Evolutionary conservation across 53 echinoderm and acorn worm species (phyloP).

Genomic region (Henricia sp.): DNA sequence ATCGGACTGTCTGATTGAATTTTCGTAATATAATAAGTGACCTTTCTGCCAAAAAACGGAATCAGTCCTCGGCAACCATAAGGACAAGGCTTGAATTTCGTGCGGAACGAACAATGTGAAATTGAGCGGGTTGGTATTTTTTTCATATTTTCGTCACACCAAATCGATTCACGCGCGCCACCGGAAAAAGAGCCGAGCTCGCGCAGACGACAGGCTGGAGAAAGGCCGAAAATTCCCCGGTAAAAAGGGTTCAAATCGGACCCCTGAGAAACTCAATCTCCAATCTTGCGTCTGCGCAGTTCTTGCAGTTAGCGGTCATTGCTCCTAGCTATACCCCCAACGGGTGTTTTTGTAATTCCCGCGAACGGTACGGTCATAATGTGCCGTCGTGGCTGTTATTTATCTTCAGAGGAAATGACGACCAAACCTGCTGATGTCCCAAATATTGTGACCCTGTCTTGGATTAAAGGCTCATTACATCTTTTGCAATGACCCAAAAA

Average conservation of each 20-base stretch:
- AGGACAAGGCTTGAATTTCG: too few species aligned
- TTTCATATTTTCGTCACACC: background rate
- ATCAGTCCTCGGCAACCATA: too few species aligned
- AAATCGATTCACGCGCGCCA: conserved; percentile 4
- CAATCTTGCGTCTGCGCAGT: conserved; percentile 8
- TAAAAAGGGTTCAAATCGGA: conserved; percentile 24
- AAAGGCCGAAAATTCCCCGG: conserved; percentile 17
- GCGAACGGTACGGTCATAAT: background rate
- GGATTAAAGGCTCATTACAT: too few species aligned
- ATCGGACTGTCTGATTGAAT: too few species aligned
- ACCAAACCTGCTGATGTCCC: background rate
- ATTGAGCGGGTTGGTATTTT: conserved; percentile 5
- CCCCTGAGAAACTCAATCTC: conserved; percentile 41
- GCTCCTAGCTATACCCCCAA: background rate
- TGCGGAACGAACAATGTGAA: background rate
- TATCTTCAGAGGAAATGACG: background rate
- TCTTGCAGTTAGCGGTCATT: conserved; percentile 27
- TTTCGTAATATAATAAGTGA: too few species aligned
- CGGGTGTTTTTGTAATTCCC: conserved; percentile 6
- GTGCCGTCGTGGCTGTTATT: background rate
- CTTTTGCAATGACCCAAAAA: background rate
- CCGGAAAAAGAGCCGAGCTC: background rate
- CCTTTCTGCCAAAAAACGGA: too few species aligned
- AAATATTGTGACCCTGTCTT: background rate
- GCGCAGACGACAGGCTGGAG: conserved; percentile 24